A percentile compares a stretch with the other conserved stretches of the same genome.
phyloP scores from a whole-genome alignment of 1,140 invertebrate genomes.

The Alviniconcha marisindica region DNA sequence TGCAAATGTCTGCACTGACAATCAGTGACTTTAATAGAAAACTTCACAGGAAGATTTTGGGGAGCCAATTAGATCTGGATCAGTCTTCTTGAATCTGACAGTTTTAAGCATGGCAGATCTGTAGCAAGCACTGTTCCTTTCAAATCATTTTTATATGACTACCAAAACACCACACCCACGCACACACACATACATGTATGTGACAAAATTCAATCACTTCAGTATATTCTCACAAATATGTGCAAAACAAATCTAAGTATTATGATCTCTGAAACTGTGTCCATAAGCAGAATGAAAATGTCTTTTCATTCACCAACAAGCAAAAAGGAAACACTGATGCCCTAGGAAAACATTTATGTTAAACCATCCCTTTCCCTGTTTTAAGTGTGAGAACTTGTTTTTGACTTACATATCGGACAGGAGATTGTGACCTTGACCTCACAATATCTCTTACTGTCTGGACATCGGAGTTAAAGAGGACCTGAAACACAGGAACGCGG shows the following conservation, averaged over 20 bases:
- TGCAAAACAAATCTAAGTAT: no score
- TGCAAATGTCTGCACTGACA: not conserved
- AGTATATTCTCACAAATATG: no score
- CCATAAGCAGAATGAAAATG: conserved; percentile 35
- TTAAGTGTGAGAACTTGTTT: no score
- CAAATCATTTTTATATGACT: no score
- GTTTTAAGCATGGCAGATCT: not conserved
- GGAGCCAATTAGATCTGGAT: not conserved
- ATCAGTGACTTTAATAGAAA: not conserved
- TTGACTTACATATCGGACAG: conserved; percentile 43
- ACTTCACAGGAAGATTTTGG: not conserved
- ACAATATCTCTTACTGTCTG: conserved; percentile 38
- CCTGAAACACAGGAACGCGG: conserved; percentile 45
- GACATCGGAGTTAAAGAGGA: conserved; percentile 55
- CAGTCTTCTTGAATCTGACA: not conserved
- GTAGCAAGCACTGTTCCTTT: not conserved
- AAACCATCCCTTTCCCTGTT: no score
- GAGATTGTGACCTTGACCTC: conserved; percentile 51
- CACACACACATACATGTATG: no score
- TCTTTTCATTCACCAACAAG: not conserved
- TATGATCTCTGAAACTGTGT: not conserved
- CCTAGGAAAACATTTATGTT: conserved; percentile 21
- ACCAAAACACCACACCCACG: no score
- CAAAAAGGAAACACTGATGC: conserved; percentile 25
- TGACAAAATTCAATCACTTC: not conserved